These are phyloP conservation scores for Chionis minor DNA, from an alignment of 2,113 vertebrate species.

Conservation along the genomic window DNA sequence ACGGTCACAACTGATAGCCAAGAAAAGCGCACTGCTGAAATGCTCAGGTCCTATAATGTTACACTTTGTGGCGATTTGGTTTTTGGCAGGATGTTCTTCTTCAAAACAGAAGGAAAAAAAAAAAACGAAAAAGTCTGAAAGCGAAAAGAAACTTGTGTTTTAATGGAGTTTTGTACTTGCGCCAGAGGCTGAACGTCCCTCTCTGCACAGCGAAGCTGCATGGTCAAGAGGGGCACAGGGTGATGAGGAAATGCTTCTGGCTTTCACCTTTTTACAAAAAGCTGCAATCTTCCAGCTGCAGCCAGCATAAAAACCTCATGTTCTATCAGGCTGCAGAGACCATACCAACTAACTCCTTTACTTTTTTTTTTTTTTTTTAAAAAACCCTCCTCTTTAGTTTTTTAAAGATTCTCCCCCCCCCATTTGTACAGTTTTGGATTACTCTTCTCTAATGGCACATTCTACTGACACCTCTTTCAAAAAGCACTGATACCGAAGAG, in stretches of 20 bases:
- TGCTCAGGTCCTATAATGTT: constrained; percentile 17
- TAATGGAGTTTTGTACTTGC: neutral
- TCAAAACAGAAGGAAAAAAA: neutral
- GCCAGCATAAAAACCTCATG: neutral
- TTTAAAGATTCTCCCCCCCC: neutral
- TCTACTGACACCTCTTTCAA: neutral
- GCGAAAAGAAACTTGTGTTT: neutral
- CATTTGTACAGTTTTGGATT: neutral
- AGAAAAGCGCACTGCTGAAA: constrained; percentile 53
- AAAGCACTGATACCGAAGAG: neutral
- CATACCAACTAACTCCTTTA: constrained; percentile 21
- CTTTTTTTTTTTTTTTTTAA: neutral
- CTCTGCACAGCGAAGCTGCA: neutral
- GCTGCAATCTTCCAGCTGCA: neutral
- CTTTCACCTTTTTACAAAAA: constrained; percentile 6
- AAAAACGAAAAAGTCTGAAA: constrained; percentile 7
- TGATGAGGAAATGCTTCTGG: neutral
- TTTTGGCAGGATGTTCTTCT: constrained; percentile 56
- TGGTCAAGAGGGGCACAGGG: constrained; percentile 1
- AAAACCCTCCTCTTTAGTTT: neutral
- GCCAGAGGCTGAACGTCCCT: neutral
- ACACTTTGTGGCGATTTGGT: constrained; percentile 16
- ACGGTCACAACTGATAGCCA: constrained; percentile 34
- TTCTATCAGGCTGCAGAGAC: constrained; percentile 42
- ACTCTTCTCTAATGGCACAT: neutral